Conservation (phyloP, 1,140 invertebrate genomes). For the Formica exsecta region DNA sequence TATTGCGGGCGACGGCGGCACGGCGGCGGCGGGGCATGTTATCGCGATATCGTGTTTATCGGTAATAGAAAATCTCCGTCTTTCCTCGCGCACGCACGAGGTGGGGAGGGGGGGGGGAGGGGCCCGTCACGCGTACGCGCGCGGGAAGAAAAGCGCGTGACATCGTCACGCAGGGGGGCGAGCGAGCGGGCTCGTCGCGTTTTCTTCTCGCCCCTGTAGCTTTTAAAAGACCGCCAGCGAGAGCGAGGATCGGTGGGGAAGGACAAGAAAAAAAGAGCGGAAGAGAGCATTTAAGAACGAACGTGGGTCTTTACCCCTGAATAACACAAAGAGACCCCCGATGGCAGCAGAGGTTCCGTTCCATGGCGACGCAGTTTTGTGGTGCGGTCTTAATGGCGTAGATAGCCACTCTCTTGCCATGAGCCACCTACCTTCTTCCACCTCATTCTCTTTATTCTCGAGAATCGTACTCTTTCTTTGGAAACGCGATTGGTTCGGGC, state of each 20-base stretch:
- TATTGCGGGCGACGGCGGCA: not conserved
- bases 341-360: conserved; percentile 46
- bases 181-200: conserved; percentile 4
- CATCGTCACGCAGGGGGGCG: conserved; percentile 56
- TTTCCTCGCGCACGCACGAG: conserved; percentile 36
- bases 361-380: conserved; percentile 44
- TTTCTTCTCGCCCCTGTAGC: conserved; percentile 58
- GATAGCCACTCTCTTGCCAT: conserved; percentile 68
- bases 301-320: conserved; percentile 65
- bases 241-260: not conserved
- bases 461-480: conserved; percentile 39
- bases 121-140: conserved; percentile 49
- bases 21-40: not conserved
- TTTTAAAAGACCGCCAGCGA: conserved; percentile 61
- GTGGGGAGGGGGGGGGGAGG: not conserved
- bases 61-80: conserved; percentile 52
- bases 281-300: conserved; percentile 74
- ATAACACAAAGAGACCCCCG: conserved; percentile 72
- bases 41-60: conserved; percentile 41
- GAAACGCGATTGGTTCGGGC: conserved; percentile 54
- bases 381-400: conserved; percentile 73
- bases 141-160: conserved; percentile 45
- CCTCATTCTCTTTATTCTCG: not conserved
- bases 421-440: not conserved
- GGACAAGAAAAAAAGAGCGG: conserved; percentile 65